Evolutionary conservation across 2,113 vertebrate genomes (phyloP), one percentile per base, ranked within the genome.

Genomic region (Paramormyrops kingsleyae): DNA sequence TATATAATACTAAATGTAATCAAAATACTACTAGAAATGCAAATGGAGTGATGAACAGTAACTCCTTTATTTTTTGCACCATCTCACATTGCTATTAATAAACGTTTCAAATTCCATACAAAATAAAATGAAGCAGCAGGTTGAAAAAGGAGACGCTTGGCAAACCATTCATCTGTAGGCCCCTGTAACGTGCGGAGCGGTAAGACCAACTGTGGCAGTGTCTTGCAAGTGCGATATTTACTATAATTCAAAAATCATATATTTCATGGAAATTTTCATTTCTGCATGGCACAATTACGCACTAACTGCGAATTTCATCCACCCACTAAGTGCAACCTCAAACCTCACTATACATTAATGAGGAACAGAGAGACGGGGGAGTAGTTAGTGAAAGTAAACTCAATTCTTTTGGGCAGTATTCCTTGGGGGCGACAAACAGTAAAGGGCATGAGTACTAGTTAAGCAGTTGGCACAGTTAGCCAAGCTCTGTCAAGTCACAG

Each of bases 381-480:
- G 3, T 27, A 53, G 85, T 35, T 52, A 56, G 13, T 52, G n/a
- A 39, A 47, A 87, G 44, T 49, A 86, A 50, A 86, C 17, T 27
- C 83, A 50, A n/a, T 86, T 50, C 42, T 86, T 86, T 42, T 50
- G 85, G 85, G 49, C 85, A 87, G 49, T 87, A 47, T 49, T 87
- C 49, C 24, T 19, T 6, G 47, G n/a, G 50, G 6, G 50, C 1
- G 27, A 19, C 1, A 2, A 17, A 87, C n/a, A 56, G 5, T 19
- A n/a, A n/a, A 46, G 84, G 84, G 46, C 19, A 87, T 7, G 2
- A 50, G 83, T 47, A 49, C 84, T 50, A 53, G n/a, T 27, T n/a
- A 35, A 87, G 49, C 85, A 53, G 50, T 53, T 87, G 85, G 85
- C 49, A 87, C 85, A 53, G 49, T 35, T 19, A 53, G 85, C n/a